Evolutionary conservation across 2,113 vertebrate genomes (phyloP).

Genomic region (Dicentrarchus labrax): DNA sequence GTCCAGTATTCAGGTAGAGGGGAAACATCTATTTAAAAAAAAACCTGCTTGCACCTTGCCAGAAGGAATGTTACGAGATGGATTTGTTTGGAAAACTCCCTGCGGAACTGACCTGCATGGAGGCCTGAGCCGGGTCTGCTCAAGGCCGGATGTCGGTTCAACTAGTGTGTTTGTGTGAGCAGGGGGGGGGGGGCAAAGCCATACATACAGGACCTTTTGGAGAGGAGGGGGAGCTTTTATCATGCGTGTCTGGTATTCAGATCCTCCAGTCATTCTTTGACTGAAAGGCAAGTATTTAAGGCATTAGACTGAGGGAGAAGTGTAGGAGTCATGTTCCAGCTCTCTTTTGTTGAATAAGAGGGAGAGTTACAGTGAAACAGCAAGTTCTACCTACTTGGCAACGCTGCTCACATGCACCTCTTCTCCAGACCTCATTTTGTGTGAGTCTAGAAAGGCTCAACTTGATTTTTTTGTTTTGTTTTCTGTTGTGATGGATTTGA

Average conservation of each 20-base stretch:
- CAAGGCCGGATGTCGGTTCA: slow-evolving; percentile 56
- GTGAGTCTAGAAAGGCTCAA: slow-evolving; percentile 6
- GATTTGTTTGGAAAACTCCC: slow-evolving; percentile 49
- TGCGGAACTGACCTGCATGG: slow-evolving; percentile 44
- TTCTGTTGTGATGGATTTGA: slow-evolving; percentile 33
- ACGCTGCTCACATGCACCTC: slow-evolving; percentile 11
- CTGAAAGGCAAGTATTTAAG: slow-evolving; percentile 69
- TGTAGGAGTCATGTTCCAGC: slow-evolving; percentile 53
- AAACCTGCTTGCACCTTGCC: slow-evolving; percentile 54
- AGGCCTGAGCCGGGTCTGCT: slow-evolving; percentile 42
- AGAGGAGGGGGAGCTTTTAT: slow-evolving; percentile 70
- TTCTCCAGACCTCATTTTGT: slow-evolving; percentile 6
- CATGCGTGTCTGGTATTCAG: slow-evolving; percentile 70
- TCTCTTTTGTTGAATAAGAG: slow-evolving; percentile 57
- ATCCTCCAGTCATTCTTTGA: slow-evolving; percentile 68
- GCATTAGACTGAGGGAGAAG: slow-evolving; percentile 46
- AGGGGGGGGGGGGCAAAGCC: slow-evolving; percentile 22
- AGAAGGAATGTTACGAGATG: slow-evolving; percentile 35
- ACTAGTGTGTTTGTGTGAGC: slow-evolving; percentile 41
- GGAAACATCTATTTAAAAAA: slow-evolving; percentile 51
- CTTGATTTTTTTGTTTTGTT: background rate
- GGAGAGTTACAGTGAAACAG: slow-evolving; percentile 53
- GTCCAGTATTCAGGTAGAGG: slow-evolving; percentile 25
- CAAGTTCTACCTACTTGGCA: slow-evolving; percentile 19
- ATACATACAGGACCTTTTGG: slow-evolving; percentile 43